phyloP scores from a whole-genome alignment of 1,140 invertebrate species.

The Drosophila takahashii region DNA sequence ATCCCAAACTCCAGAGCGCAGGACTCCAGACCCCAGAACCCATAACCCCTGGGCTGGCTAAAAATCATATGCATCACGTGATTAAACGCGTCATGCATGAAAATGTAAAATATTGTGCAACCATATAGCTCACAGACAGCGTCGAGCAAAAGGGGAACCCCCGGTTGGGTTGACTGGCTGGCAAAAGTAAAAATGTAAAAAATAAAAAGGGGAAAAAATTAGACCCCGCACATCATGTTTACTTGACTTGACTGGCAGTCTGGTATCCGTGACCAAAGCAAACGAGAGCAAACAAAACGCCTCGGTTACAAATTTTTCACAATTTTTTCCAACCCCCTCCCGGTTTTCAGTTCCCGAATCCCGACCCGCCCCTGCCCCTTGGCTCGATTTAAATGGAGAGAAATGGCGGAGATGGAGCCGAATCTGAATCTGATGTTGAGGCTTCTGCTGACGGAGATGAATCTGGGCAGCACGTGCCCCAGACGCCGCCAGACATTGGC shows the following conservation, averaged over 20 bases:
- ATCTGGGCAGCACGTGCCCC: constrained; percentile 75
- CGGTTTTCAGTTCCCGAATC: no score
- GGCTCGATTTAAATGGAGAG: constrained; percentile 71
- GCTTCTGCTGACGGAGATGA: constrained; percentile 71
- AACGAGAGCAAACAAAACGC: constrained; percentile 67
- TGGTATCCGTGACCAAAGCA: constrained; percentile 64
- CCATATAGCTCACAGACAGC: constrained; percentile 48
- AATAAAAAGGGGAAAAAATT: constrained; percentile 60
- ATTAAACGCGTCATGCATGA: constrained; percentile 84
- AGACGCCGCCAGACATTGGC: constrained; percentile 55
- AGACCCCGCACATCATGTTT: constrained; percentile 76
- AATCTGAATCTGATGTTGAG: constrained; percentile 43
- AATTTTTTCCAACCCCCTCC: constrained; percentile 53
- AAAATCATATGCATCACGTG: constrained; percentile 84
- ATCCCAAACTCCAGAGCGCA: no score
- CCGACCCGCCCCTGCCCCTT: not conserved
- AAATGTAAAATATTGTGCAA: constrained; percentile 80
- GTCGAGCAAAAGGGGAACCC: not conserved
- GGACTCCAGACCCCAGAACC: not conserved
- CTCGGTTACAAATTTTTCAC: constrained; percentile 76
- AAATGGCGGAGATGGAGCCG: constrained; percentile 59
- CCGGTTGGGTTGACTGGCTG: constrained; percentile 11
- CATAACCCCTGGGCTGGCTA: constrained; percentile 52
- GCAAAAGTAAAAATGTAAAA: not conserved
- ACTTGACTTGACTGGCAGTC: constrained; percentile 75